phyloP scores from a whole-genome alignment of 2,113 vertebrate species.

The Haemorhous mexicanus region DNA sequence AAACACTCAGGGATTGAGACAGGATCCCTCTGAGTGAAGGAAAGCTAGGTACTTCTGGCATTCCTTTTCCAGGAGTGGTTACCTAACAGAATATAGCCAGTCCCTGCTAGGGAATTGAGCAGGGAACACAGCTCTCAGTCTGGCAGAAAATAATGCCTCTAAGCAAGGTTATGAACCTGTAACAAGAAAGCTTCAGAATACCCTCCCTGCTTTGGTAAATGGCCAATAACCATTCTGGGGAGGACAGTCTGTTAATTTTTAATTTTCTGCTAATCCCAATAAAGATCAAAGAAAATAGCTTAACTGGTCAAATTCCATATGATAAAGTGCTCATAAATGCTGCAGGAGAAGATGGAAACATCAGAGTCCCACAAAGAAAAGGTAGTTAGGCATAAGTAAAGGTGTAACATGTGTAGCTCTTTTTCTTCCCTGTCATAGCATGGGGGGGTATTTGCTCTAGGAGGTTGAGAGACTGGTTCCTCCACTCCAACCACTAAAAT shows the following conservation, averaged over 20 bases:
- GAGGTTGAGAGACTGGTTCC: neutral
- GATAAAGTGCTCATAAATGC: neutral
- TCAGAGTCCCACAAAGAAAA: neutral
- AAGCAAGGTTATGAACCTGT: neutral
- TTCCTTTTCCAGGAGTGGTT: neutral
- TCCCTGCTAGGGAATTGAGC: neutral
- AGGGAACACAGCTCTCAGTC: neutral
- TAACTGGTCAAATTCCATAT: neutral
- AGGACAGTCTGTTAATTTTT: neutral
- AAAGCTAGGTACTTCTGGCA: neutral
- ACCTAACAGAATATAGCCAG: neutral
- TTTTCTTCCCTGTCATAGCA: neutral
- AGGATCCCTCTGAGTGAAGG: neutral
- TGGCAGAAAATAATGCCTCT: neutral
- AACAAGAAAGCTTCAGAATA: neutral
- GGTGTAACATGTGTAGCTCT: rapidly evolving
- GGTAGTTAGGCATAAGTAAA: neutral
- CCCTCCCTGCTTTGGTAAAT: neutral
- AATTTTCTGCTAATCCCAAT: neutral
- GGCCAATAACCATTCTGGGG: neutral
- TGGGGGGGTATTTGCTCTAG: neutral
- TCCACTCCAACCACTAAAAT: neutral
- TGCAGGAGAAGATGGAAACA: neutral
- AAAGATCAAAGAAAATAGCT: neutral
- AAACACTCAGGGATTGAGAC: neutral